These are phyloP conservation scores for Macrochelys suwanniensis DNA, from an alignment of 2,797 vertebrate species.

Conservation along the genomic window DNA sequence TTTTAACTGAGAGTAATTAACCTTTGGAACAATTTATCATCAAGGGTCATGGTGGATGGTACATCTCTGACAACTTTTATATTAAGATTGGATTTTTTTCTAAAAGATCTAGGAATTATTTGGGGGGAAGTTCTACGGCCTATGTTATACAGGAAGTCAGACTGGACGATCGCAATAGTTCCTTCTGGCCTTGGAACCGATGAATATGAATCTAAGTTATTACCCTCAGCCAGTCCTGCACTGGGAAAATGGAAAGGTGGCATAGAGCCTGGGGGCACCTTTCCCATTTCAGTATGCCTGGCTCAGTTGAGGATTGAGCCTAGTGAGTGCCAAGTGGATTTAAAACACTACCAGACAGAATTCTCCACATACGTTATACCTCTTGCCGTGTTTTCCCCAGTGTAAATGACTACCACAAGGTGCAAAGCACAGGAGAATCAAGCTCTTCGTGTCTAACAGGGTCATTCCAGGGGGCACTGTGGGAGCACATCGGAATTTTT, in stretches of 20 bases:
- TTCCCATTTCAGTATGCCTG: accelerated
- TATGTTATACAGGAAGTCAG: background rate
- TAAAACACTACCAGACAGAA: background rate
- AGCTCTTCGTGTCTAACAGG: background rate
- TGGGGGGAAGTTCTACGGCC: background rate
- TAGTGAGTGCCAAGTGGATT: background rate
- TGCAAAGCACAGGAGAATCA: background rate
- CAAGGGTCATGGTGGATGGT: background rate
- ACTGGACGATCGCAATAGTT: background rate
- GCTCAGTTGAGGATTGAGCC: background rate
- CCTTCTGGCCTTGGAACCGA: background rate
- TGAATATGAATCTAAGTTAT: background rate
- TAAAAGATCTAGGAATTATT: background rate
- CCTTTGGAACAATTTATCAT: too few relatives aligned
- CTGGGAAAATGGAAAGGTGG: background rate
- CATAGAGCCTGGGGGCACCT: background rate
- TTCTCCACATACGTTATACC: background rate
- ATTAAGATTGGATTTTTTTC: background rate
- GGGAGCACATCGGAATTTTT: background rate
- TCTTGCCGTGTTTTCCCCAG: background rate
- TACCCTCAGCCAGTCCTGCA: background rate
- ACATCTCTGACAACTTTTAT: background rate
- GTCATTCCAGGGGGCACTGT: background rate
- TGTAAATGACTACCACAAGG: background rate
- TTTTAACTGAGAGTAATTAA: too few relatives aligned